Evolutionary conservation across 2,888 invertebrate species (phyloP), one percentile per base, ranked within the genome.

Genomic region (Melinaea marsaeus): DNA sequence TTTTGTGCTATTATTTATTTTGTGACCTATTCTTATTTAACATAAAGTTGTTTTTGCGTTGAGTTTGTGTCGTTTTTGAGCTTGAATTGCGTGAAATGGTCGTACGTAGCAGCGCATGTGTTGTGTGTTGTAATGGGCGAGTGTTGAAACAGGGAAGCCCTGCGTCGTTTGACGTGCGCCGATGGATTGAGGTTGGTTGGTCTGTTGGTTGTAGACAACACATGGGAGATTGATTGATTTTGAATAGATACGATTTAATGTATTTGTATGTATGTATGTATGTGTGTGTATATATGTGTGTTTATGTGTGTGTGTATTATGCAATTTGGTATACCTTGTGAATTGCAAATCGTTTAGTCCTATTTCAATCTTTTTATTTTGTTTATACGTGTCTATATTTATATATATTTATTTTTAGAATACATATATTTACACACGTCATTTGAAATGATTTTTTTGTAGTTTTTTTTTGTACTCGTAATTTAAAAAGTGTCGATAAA

Each of bases 91-190:
- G 68, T 68, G 66, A 69, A 71, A 69, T 71, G 58, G 69, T 73
- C 67, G 71, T 70, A 71, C 71, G 22, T 22, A 1, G 22, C 1
- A 22, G 22, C 22, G 22, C 22, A 73, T 68, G 71, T 71, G 69
- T 69, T 72, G 63, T 67, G 67, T 66, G 70, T 67, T 69, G 72
- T 77, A 76, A 76, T 77, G 75, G 74, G 63, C 62, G 55, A 68
- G 75, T 77, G 79, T 77, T 77, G 79, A 79, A 79, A 79, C 72
- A 67, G 75, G 77, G 76, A 77, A 76, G 75, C 73, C 72, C 68
- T 72, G 69, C 67, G 67, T 72, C 69, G 74, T 76, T 75, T 76
- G 77, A 76, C 74, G 72, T 74, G 70, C 70, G 74, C 70, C 72
- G 74, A 72, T 67, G 58, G 22, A 22, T 22, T 13, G 64, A 69